Conservation (phyloP, 2,888 invertebrate genomes). For the Himalopsyche kuldschensis region DNA sequence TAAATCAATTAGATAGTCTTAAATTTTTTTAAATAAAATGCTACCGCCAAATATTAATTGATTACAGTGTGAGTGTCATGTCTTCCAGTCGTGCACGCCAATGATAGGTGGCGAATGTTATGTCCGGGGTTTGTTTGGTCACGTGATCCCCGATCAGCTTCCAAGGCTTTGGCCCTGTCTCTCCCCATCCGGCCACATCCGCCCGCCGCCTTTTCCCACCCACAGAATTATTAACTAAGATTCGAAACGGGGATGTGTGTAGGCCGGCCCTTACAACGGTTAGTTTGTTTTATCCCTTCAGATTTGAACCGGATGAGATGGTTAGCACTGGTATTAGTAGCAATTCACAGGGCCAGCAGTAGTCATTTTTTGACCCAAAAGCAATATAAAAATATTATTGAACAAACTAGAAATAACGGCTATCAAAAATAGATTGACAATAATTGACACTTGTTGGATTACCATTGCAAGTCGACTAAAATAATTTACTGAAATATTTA, state of each 20-base stretch:
- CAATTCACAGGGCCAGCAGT: not conserved
- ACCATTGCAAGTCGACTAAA: too few relatives aligned
- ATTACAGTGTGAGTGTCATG: too few relatives aligned
- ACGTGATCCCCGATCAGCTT: conserved; percentile 30
- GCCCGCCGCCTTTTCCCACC: conserved; percentile 6
- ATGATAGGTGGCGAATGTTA: not conserved
- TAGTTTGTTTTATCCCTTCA: conserved; percentile 28
- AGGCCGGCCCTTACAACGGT: not conserved
- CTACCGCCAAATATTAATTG: too few relatives aligned
- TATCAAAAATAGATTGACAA: too few relatives aligned
- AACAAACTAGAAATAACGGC: too few relatives aligned
- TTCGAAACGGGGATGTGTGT: conserved; percentile 42
- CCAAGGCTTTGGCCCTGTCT: conserved; percentile 29
- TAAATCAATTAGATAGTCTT: too few relatives aligned
- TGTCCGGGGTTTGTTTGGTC: conserved; percentile 19
- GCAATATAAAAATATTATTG: too few relatives aligned
- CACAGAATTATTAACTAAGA: conserved; percentile 60
- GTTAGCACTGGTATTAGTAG: conserved; percentile 28
- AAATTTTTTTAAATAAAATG: too few relatives aligned
- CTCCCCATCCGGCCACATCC: conserved; percentile 30
- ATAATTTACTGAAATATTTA: too few relatives aligned
- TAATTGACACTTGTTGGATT: too few relatives aligned
- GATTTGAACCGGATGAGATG: conserved; percentile 36
- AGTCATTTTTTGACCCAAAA: too few relatives aligned
- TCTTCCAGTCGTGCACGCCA: not conserved